Evolutionary conservation across 2,888 invertebrate species (phyloP).

Genomic region (Patella caerulea): DNA sequence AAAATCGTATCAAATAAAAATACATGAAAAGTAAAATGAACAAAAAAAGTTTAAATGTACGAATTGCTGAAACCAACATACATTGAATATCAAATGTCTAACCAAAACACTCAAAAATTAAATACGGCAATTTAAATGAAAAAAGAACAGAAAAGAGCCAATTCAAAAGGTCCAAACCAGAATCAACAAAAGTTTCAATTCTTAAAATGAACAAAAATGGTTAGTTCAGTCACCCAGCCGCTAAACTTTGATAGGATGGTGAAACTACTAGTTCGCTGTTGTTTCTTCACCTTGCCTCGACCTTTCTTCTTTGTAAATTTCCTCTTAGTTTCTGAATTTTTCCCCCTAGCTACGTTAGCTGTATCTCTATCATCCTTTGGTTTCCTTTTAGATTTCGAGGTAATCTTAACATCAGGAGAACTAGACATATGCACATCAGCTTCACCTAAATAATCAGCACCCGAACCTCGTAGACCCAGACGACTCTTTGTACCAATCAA

Average conservation of each 20-base stretch:
- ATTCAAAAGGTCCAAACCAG: no score
- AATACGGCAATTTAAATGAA: background rate
- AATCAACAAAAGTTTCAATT: no score
- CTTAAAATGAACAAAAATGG: background rate
- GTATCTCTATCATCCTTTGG: background rate
- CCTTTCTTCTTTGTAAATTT: background rate
- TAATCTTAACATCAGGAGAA: background rate
- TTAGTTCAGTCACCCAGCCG: background rate
- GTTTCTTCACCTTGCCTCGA: background rate
- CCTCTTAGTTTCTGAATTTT: no score
- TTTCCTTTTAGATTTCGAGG: slow-evolving; percentile 9
- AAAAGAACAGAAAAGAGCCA: background rate
- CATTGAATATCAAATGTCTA: no score
- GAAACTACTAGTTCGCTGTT: slow-evolving; percentile 16
- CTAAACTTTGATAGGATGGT: slow-evolving; percentile 12
- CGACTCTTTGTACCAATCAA: slow-evolving; percentile 37
- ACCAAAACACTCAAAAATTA: background rate
- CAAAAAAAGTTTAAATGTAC: no score
- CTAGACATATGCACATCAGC: background rate
- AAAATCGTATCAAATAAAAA: no score
- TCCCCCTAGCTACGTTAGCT: background rate
- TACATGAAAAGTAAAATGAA: no score
- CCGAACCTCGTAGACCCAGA: slow-evolving; percentile 19
- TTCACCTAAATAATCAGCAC: background rate
- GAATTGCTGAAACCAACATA: no score